Evolutionary conservation across 2,797 vertebrate genomes (phyloP).

Genomic region (Sphenodon punctatus): DNA sequence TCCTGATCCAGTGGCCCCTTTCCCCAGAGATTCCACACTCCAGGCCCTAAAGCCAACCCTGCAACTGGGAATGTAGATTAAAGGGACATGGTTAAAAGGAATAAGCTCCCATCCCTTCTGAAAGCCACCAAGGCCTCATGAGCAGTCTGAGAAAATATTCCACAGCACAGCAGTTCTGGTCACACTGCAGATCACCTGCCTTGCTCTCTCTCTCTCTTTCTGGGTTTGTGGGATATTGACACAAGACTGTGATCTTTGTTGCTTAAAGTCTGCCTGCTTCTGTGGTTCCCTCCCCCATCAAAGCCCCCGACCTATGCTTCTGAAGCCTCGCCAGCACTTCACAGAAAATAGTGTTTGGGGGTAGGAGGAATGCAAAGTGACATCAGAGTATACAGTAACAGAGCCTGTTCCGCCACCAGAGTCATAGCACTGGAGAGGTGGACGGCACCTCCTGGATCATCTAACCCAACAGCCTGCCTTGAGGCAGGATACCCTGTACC

Average conservation of each 20-base stretch:
- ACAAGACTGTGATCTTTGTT: no score
- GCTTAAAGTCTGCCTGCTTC: not conserved
- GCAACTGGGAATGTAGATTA: not conserved
- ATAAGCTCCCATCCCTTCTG: not conserved
- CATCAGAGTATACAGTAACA: no score
- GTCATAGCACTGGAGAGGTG: no score
- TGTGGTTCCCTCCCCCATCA: not conserved
- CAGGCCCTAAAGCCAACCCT: no score
- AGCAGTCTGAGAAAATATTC: not conserved
- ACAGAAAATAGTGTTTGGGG: not conserved
- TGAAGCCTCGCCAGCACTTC: not conserved
- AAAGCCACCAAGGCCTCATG: not conserved
- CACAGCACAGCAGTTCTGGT: not conserved
- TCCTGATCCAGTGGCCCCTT: no score
- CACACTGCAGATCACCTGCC: no score
- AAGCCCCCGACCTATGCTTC: not conserved
- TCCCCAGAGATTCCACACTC: no score
- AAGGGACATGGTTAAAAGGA: not conserved
- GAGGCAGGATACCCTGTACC: no score
- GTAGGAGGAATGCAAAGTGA: not conserved
- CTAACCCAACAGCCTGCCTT: no score
- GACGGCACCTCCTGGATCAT: no score
- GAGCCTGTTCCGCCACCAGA: no score
- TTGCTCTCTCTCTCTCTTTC: not conserved
- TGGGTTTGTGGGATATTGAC: not conserved